These are phyloP conservation scores for Tetragonula clypearis DNA, from an alignment of 1,140 invertebrate species.

Conservation along the genomic window DNA sequence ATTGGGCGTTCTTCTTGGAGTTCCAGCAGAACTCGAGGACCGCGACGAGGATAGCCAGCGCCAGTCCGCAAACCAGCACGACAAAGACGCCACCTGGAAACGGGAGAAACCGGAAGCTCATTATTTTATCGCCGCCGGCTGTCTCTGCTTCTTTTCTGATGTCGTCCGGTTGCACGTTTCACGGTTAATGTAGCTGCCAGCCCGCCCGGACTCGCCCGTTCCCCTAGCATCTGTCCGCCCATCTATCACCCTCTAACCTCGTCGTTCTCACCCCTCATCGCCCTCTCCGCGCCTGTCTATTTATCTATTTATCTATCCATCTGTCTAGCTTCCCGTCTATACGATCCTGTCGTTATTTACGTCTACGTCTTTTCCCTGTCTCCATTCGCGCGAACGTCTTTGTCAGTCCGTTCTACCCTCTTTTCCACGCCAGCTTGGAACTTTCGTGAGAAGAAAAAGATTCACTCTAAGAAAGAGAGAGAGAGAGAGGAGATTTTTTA, in stretches of 20 bases:
- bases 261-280: not conserved
- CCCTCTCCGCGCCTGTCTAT: not conserved
- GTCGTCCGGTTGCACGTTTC: slow-evolving; percentile 29
- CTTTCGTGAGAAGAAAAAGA: not conserved
- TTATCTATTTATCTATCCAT: slow-evolving; percentile 37
- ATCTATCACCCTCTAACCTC: slow-evolving; percentile 18
- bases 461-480: not conserved
- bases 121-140: slow-evolving; percentile 68
- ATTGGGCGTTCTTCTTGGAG: slow-evolving; percentile 94
- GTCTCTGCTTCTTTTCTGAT: slow-evolving; percentile 60
- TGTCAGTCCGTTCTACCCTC: not conserved
- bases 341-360: slow-evolving; percentile 11
- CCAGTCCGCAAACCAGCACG: slow-evolving; percentile 95
- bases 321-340: slow-evolving; percentile 11
- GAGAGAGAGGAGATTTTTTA: not conserved
- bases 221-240: slow-evolving; percentile 39
- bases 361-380: not conserved
- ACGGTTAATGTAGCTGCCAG: slow-evolving; percentile 43
- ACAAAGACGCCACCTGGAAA: slow-evolving; percentile 96
- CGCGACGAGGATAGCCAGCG: slow-evolving; percentile 94
- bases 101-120: slow-evolving; percentile 65
- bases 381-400: not conserved
- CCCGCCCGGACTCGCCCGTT: slow-evolving; percentile 10
- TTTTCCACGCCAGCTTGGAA: not conserved
- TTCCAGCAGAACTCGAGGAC: slow-evolving; percentile 98